These are phyloP conservation scores for Halcyon smyrnensis DNA, from an alignment of 2,797 vertebrate species.

Conservation along the genomic window DNA sequence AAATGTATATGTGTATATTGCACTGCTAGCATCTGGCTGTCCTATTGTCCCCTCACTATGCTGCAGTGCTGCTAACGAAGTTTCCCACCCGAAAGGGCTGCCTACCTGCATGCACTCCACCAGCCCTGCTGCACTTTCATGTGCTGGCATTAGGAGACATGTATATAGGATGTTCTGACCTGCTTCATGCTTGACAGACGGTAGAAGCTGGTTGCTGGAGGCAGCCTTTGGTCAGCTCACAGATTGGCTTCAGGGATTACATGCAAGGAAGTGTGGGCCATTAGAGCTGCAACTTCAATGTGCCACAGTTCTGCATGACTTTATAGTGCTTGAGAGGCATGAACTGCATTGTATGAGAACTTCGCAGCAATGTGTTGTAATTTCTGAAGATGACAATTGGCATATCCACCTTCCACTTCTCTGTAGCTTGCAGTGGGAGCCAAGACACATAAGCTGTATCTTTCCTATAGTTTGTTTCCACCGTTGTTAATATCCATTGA, in stretches of 20 bases:
- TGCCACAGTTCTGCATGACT: background rate
- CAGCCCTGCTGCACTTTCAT: background rate
- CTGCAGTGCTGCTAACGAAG: background rate
- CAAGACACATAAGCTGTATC: background rate
- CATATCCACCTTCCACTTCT: background rate
- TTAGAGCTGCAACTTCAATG: background rate
- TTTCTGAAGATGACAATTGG: background rate
- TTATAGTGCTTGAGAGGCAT: background rate
- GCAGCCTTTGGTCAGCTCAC: background rate
- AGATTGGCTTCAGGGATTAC: background rate
- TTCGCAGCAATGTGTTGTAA: background rate
- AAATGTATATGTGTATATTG: accelerated
- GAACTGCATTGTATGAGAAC: background rate
- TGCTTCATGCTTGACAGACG: accelerated
- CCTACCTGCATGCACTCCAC: background rate
- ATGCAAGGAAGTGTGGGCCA: background rate
- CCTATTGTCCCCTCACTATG: accelerated
- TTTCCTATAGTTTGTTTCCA: background rate
- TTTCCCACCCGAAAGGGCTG: background rate
- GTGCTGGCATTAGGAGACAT: background rate
- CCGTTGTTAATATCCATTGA: background rate
- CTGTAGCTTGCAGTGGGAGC: background rate
- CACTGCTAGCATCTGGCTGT: background rate
- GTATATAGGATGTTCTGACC: background rate
- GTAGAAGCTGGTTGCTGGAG: background rate